A percentile compares a stretch with the other conserved stretches of the same genome.
Evolutionary conservation across 2,888 invertebrate species (phyloP).

Genomic region (Harmothoe impar): DNA sequence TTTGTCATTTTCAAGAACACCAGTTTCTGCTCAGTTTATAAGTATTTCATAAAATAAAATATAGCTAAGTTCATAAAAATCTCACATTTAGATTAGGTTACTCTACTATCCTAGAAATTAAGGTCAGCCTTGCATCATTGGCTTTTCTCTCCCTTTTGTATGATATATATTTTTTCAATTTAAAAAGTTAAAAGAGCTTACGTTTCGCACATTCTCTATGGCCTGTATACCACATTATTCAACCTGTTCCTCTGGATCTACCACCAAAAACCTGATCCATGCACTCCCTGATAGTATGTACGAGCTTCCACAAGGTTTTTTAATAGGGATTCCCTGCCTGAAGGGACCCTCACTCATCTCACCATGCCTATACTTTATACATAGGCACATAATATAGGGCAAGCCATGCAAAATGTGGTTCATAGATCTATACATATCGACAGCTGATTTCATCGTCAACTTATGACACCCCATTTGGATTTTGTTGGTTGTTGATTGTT

Average conservation of each 20-base stretch:
- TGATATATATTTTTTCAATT: no score
- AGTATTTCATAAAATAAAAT: no score
- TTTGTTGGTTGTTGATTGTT: slow-evolving; percentile 22
- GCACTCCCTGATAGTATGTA: slow-evolving; percentile 8
- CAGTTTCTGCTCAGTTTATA: no score
- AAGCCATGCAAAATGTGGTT: neutral
- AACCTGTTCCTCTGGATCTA: neutral
- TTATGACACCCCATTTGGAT: neutral
- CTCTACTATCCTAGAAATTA: no score
- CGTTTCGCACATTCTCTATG: no score
- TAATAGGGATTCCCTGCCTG: neutral
- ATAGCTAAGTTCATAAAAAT: no score
- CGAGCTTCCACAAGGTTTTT: neutral
- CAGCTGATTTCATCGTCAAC: neutral
- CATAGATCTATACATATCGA: slow-evolving; percentile 25
- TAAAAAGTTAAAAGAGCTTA: no score
- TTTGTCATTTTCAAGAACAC: no score
- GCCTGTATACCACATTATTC: no score
- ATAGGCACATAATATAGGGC: neutral
- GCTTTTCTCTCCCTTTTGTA: no score
- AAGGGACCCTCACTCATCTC: neutral
- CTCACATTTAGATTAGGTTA: no score
- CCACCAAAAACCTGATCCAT: neutral
- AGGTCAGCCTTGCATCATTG: no score
- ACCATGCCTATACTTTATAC: neutral